phyloP scores from a whole-genome alignment of 2,888 invertebrate genomes.

The Lochmaea crataegi region DNA sequence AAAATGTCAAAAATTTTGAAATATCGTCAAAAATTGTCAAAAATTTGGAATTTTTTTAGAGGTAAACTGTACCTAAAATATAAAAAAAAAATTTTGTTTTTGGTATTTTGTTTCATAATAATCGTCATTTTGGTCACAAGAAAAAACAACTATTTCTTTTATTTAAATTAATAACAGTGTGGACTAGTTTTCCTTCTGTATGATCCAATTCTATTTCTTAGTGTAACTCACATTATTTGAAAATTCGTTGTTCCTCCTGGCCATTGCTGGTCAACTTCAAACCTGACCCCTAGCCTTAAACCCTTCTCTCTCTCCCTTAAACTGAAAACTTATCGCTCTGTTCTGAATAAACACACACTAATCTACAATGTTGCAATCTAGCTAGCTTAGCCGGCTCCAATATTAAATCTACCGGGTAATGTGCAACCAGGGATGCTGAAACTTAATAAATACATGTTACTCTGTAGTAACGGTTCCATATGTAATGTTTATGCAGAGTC shows the following conservation, averaged over 20 bases:
- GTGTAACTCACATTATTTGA: not conserved
- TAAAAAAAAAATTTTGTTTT: no score
- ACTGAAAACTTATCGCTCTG: slow-evolving; percentile 59
- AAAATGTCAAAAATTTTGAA: no score
- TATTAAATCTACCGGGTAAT: slow-evolving; percentile 58
- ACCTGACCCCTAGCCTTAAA: slow-evolving; percentile 12
- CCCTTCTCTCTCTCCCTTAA: slow-evolving; percentile 42
- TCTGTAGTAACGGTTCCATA: slow-evolving; percentile 45
- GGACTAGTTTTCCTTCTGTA: not conserved
- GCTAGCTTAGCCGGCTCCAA: slow-evolving; percentile 51
- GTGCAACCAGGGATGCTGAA: slow-evolving; percentile 50
- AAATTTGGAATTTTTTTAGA: no score
- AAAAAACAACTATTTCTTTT: not conserved
- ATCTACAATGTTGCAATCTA: slow-evolving; percentile 62
- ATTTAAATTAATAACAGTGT: not conserved
- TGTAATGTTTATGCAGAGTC: slow-evolving; percentile 31
- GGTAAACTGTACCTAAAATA: no score
- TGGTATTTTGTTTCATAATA: no score
- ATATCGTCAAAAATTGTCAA: no score
- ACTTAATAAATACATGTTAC: slow-evolving; percentile 51
- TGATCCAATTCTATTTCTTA: slow-evolving; percentile 3
- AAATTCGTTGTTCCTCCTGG: slow-evolving; percentile 37
- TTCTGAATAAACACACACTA: slow-evolving; percentile 62
- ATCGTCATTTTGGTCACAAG: no score
- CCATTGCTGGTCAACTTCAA: slow-evolving; percentile 36